Base-by-base conservation (phyloP, 2,797 vertebrate species). In the Lateolabrax maculatus region DNA sequence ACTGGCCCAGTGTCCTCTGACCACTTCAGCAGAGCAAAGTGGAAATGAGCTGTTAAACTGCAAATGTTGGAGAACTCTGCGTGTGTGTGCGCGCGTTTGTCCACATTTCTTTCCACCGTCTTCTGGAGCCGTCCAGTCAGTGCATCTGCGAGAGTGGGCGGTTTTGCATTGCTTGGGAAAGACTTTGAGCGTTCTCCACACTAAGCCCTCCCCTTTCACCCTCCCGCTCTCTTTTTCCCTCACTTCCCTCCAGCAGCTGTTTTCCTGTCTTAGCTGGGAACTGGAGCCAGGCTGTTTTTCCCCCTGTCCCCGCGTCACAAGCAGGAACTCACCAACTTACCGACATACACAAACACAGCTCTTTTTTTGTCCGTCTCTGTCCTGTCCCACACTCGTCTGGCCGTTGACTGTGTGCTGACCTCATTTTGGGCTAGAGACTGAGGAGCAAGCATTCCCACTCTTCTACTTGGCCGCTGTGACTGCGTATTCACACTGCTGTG, bases 251-350 rank as follows among this genome's bases (percentile, higher is more conserved):
- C 63, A 87, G 86, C 92, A 87, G 90, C 91, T 93, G 90, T 92
- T 93, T 92, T 93, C 88, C 89, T 91, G 86, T 84, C 87, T 80
- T 71, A 52, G 85, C 90, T 87, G 80, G 81, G 81, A 90, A 85
- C 84, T 83, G 84, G 63, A 87, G 89, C 86, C 86, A 84, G 66
- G 60, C 72, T 85, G 65, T 84, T 78, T 34, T 49, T 16, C 41
- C 36, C 72, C 83, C 52, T 70, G 74, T 88, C 83, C 66, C 66
- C 19, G 23, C 82, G 85, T 88, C 93, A 90, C 79, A 64, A 84
- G 83, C 89, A 90, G 89, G 87, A 92, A 90, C 87, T 89, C 46
- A 11, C 70, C 9, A 75, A 86, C 81, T 80, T 80, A 80, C 75
- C 27, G 53, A 83, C 75, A 72, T 31, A 72, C 67, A 62, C 65